A percentile compares a stretch with the other conserved stretches of the same genome.
Evolutionary conservation across 2,888 invertebrate species (phyloP).

Genomic region (Agapostemon virescens): DNA sequence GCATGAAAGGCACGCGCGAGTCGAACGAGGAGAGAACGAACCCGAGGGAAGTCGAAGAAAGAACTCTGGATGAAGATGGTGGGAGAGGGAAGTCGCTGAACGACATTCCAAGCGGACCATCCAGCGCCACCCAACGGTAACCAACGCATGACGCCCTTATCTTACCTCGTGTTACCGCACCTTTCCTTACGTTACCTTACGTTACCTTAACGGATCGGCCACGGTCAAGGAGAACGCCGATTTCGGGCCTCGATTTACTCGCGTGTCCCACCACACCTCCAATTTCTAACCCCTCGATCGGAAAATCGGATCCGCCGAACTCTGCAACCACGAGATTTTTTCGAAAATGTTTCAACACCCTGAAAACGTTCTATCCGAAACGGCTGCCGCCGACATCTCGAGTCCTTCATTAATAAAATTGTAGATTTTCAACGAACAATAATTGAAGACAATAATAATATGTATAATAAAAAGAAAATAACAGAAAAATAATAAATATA

Average conservation of each 20-base stretch:
- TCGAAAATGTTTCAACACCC: too few species aligned
- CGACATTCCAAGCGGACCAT: constrained; percentile 79
- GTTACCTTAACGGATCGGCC: constrained; percentile 63
- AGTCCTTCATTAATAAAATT: too few species aligned
- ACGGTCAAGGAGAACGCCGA: constrained; percentile 52
- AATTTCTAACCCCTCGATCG: background rate
- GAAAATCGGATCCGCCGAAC: too few species aligned
- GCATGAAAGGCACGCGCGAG: constrained; percentile 50
- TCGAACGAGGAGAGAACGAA: constrained; percentile 40
- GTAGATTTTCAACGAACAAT: too few species aligned
- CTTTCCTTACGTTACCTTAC: constrained; percentile 62
- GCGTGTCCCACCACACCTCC: background rate
- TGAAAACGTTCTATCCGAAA: too few species aligned
- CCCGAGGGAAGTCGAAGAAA: constrained; percentile 49
- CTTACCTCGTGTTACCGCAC: constrained; percentile 67
- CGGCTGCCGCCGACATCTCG: too few species aligned
- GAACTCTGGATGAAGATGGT: constrained; percentile 65
- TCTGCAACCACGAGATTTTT: too few species aligned
- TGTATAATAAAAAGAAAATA: too few species aligned
- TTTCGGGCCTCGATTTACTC: constrained; percentile 21
- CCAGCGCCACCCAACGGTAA: constrained; percentile 80
- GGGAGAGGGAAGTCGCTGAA: constrained; percentile 79
- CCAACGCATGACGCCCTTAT: constrained; percentile 78
- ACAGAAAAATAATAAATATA: too few species aligned
- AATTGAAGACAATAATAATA: too few species aligned